These are phyloP conservation scores for Ips nitidus DNA, from an alignment of 1,140 invertebrate genomes.

Conservation along the genomic window DNA sequence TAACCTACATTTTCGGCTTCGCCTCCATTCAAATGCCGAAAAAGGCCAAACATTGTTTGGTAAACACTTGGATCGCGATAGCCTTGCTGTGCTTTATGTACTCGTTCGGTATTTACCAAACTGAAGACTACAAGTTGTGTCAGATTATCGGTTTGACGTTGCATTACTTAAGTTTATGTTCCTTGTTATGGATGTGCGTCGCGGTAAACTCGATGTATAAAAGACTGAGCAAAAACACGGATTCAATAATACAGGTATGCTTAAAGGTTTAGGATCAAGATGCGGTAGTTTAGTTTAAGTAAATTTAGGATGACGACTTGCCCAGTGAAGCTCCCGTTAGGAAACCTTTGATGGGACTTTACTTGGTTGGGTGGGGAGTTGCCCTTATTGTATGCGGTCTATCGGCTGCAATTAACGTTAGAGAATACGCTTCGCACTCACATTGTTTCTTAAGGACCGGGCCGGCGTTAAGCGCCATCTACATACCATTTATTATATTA, in stretches of 20 bases:
- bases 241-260: constrained; percentile 55
- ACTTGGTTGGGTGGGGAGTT: constrained; percentile 90
- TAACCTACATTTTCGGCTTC: constrained; percentile 77
- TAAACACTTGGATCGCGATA: constrained; percentile 84
- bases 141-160: constrained; percentile 77
- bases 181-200: constrained; percentile 86
- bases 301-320: constrained; percentile 68
- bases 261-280: constrained; percentile 3
- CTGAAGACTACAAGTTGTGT: constrained; percentile 75
- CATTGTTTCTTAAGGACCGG: constrained; percentile 82
- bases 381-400: constrained; percentile 87
- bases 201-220: constrained; percentile 86
- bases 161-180: constrained; percentile 83
- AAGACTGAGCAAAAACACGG: constrained; percentile 69
- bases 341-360: constrained; percentile 83
- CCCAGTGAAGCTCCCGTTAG: constrained; percentile 71
- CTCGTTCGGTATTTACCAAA: constrained; percentile 83
- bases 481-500: constrained; percentile 75
- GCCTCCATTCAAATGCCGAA: constrained; percentile 79
- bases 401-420: constrained; percentile 84
- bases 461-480: constrained; percentile 77
- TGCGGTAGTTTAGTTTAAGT: constrained; percentile 5
- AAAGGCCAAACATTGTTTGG: constrained; percentile 80
- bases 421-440: constrained; percentile 79
- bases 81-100: constrained; percentile 75